A percentile compares a stretch with the other conserved stretches of the same genome.
Evolutionary conservation across 2,797 vertebrate species (phyloP).

Genomic region (Gadopsis bispinosus): DNA sequence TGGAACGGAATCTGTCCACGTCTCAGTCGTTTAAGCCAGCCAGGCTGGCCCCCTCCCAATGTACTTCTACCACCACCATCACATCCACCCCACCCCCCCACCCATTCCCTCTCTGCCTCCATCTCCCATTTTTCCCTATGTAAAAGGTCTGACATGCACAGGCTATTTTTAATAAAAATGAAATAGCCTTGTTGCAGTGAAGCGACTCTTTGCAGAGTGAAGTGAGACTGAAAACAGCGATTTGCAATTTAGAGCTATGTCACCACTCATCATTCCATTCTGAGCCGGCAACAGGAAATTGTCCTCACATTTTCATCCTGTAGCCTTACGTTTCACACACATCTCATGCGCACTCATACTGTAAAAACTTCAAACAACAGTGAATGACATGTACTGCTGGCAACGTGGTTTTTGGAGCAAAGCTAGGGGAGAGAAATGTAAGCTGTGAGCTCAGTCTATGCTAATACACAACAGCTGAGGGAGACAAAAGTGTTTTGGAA

Average conservation of each 20-base stretch:
- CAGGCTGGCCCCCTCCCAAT: slow-evolving; percentile 31
- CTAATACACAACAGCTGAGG: slow-evolving; percentile 64
- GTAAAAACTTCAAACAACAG: slow-evolving; percentile 74
- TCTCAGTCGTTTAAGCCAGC: slow-evolving; percentile 59
- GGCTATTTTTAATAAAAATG: slow-evolving; percentile 84
- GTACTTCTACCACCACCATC: slow-evolving; percentile 38
- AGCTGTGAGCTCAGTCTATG: slow-evolving; percentile 59
- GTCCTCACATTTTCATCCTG: slow-evolving; percentile 75
- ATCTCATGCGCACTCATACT: slow-evolving; percentile 57
- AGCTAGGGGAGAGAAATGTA: slow-evolving; percentile 64
- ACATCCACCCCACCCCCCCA: not conserved
- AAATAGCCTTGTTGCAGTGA: slow-evolving; percentile 72
- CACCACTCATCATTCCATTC: slow-evolving; percentile 80
- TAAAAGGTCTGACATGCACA: slow-evolving; percentile 78
- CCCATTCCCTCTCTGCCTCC: slow-evolving; percentile 33
- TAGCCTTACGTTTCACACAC: slow-evolving; percentile 64
- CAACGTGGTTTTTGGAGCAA: slow-evolving; percentile 64
- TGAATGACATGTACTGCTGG: slow-evolving; percentile 74
- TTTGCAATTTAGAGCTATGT: slow-evolving; percentile 86
- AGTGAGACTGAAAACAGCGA: slow-evolving; percentile 83
- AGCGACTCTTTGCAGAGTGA: slow-evolving; percentile 72
- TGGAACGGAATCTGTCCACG: slow-evolving; percentile 67
- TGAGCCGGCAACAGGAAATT: slow-evolving; percentile 71
- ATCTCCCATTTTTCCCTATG: slow-evolving; percentile 60
- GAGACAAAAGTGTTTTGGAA: slow-evolving; percentile 62